These are phyloP conservation scores for Oncorhynchus kisutch DNA, from an alignment of 2,113 vertebrate genomes.

Conservation along the genomic window DNA sequence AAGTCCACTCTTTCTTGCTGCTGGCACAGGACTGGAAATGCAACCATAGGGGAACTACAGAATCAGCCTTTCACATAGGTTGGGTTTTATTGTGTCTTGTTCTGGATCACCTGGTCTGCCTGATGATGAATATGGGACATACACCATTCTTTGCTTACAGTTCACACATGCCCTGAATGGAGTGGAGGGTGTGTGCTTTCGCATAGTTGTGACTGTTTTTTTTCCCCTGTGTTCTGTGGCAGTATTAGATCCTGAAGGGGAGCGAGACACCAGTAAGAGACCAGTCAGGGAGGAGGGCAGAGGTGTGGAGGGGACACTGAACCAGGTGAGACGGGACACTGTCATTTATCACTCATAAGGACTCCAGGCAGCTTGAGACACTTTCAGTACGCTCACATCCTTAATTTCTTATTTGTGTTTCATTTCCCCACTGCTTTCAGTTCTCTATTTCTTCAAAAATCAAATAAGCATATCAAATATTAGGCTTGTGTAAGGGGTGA, in stretches of 20 bases:
- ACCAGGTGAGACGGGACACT: constrained; percentile 27
- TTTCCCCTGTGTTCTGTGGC: neutral
- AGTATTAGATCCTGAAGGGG: constrained; percentile 49
- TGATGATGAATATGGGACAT: neutral
- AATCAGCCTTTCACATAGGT: neutral
- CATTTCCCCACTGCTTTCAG: neutral
- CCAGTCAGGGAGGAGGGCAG: constrained; percentile 41
- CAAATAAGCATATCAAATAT: neutral
- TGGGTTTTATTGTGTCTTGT: neutral
- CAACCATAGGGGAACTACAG: neutral
- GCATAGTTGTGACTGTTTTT: no score
- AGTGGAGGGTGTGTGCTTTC: neutral
- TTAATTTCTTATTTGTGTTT: constrained; percentile 2
- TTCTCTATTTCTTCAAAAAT: neutral
- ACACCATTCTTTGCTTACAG: neutral
- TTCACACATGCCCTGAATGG: neutral
- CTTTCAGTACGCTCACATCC: neutral
- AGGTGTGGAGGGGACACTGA: constrained; percentile 15
- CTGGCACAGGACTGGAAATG: neutral
- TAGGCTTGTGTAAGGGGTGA: neutral
- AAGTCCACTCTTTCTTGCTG: neutral
- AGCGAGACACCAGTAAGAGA: constrained; percentile 34
- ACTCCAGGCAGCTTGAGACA: neutral
- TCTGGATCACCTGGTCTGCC: neutral
- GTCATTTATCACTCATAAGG: neutral